Conservation (phyloP, 2,888 invertebrate species). For the Molanna angustata region DNA sequence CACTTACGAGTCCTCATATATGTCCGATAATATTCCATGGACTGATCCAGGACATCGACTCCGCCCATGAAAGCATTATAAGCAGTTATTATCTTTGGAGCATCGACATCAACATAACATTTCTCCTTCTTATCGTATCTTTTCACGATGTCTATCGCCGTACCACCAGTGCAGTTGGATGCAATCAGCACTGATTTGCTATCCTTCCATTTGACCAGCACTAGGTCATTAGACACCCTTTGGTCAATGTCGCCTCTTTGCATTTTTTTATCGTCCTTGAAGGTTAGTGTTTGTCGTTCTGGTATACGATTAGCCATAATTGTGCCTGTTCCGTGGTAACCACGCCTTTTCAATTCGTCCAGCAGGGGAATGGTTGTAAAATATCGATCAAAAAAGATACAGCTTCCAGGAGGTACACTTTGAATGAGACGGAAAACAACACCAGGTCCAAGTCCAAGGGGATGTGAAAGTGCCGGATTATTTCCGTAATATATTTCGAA, state of each 20-base stretch:
- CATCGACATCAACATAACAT: conserved; percentile 29
- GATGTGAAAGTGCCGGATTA: background rate
- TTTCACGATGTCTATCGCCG: conserved; percentile 15
- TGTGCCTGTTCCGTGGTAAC: conserved; percentile 17
- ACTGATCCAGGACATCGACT: conserved; percentile 33
- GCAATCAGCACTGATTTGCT: conserved; percentile 32
- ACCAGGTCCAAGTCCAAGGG: conserved; percentile 17
- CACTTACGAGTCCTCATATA: conserved; percentile 37
- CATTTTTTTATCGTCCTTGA: conserved; percentile 17
- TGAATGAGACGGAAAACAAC: conserved; percentile 27
- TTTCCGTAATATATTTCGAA: conserved; percentile 4
- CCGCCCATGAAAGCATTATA: too few species aligned
- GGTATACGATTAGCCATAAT: conserved; percentile 19
- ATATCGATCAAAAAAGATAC: conserved; percentile 17
- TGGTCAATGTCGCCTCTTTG: conserved; percentile 14
- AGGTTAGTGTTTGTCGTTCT: conserved; percentile 2
- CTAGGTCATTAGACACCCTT: conserved; percentile 15
- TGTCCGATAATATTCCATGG: conserved; percentile 35
- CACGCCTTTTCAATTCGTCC: conserved; percentile 3
- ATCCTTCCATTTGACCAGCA: conserved; percentile 32
- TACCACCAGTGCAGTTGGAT: conserved; percentile 28
- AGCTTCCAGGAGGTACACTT: conserved; percentile 22
- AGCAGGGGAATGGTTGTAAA: conserved; percentile 19
- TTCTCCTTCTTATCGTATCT: conserved; percentile 32
- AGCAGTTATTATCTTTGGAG: conserved; percentile 29